phyloP scores from a whole-genome alignment of 2,888 invertebrate species.

The Cosmia trapezina region DNA sequence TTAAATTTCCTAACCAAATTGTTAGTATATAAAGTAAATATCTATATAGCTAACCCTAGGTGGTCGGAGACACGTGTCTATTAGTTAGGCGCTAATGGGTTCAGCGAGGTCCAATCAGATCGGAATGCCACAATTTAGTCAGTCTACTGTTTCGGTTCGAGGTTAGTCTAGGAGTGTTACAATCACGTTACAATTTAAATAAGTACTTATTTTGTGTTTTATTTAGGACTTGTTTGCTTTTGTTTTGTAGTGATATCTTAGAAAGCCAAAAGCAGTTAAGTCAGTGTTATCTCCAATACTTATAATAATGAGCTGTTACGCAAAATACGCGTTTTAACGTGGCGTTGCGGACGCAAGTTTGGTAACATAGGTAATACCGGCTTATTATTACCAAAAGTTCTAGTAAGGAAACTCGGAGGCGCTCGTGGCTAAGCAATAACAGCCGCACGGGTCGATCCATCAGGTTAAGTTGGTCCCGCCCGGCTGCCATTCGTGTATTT shows the following conservation, averaged over 20 bases:
- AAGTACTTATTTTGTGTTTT: neutral
- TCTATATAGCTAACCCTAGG: constrained; percentile 17
- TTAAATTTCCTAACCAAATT: constrained; percentile 29
- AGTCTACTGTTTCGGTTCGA: constrained; percentile 29
- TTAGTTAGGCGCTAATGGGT: constrained; percentile 38
- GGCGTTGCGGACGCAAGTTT: no score
- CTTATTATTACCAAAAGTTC: no score
- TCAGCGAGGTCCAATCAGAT: constrained; percentile 22
- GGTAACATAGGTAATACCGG: no score
- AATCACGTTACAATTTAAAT: constrained; percentile 43
- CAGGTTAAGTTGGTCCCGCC: no score
- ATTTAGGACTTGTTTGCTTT: no score
- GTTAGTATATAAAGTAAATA: constrained; percentile 9
- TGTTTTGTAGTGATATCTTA: neutral
- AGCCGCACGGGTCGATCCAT: no score
- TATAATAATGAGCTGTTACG: no score
- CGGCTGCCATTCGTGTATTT: no score
- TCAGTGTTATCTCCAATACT: neutral
- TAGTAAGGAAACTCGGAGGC: no score
- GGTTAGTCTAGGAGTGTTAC: constrained; percentile 20
- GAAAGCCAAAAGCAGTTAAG: no score
- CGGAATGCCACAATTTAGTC: constrained; percentile 46
- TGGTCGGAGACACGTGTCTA: constrained; percentile 39
- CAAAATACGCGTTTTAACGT: no score
- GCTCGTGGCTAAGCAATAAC: no score